A percentile compares a stretch with the other conserved stretches of the same genome.
phyloP scores from a whole-genome alignment of 64 coral and sea anemone genomes.

The Montipora capricornis region DNA sequence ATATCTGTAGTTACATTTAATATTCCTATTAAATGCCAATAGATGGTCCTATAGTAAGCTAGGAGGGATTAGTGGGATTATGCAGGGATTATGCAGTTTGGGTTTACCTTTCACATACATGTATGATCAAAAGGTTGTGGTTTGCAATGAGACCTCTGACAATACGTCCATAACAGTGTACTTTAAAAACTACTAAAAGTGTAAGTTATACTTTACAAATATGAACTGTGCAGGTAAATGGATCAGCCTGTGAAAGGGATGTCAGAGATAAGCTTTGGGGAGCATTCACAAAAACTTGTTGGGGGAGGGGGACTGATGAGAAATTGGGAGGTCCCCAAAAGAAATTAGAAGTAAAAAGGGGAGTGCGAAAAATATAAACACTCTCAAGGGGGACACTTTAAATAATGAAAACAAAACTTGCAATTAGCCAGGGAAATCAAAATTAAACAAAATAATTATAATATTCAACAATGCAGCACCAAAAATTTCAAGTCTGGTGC shows the following conservation, averaged over 20 bases:
- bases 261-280: background rate
- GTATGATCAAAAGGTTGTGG: background rate
- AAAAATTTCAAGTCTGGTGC: too few relatives aligned
- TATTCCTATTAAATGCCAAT: background rate
- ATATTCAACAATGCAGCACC: too few relatives aligned
- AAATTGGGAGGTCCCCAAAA: too few relatives aligned
- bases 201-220: background rate
- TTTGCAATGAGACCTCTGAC: background rate
- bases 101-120: background rate
- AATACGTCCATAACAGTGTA: background rate
- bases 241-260: background rate
- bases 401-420: too few relatives aligned
- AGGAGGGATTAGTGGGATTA: background rate
- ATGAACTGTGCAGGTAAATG: background rate
- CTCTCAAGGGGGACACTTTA: too few relatives aligned
- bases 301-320: too few relatives aligned
- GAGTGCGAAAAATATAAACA: too few relatives aligned
- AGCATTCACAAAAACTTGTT: too few relatives aligned
- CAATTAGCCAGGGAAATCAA: too few relatives aligned
- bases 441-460: too few relatives aligned
- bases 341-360: too few relatives aligned
- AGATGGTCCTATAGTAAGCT: background rate
- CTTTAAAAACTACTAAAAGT: background rate
- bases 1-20: background rate
- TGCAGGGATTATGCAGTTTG: background rate